These are phyloP conservation scores for Polyploca ridens DNA, from an alignment of 2,888 invertebrate species.

Conservation along the genomic window DNA sequence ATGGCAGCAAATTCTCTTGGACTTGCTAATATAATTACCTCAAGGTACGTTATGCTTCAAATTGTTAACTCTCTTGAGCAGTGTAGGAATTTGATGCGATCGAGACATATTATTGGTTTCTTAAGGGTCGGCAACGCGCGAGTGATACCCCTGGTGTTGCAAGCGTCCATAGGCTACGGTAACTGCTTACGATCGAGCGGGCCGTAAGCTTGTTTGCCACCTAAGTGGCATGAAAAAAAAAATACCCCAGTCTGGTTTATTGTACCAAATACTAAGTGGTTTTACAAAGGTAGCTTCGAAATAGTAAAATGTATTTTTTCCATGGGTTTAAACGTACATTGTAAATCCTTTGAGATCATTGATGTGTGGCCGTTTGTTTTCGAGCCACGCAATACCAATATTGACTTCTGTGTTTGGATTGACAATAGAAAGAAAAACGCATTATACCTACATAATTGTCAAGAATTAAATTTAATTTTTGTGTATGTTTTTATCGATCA, in stretches of 20 bases:
- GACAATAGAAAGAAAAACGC: not conserved
- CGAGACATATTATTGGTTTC: constrained; percentile 38
- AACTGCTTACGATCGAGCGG: no score
- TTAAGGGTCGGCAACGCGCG: no score
- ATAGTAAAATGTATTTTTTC: constrained; percentile 65
- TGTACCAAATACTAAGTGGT: constrained; percentile 34
- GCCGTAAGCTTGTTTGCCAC: no score
- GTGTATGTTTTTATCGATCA: not conserved
- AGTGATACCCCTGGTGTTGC: no score
- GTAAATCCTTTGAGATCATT: constrained; percentile 64
- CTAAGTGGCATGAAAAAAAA: no score
- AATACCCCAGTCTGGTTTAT: constrained; percentile 49
- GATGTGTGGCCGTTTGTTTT: constrained; percentile 61
- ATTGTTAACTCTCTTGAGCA: constrained; percentile 47
- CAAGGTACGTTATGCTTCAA: constrained; percentile 56
- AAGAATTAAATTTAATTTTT: no score
- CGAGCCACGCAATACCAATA: constrained; percentile 38
- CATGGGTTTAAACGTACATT: constrained; percentile 30
- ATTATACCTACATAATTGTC: not conserved
- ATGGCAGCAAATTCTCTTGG: constrained; percentile 53
- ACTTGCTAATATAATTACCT: constrained; percentile 63
- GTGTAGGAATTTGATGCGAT: constrained; percentile 52
- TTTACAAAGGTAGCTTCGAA: constrained; percentile 52
- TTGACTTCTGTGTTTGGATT: not conserved
- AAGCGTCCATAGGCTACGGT: no score